These are phyloP conservation scores for Drosophila pallidifrons DNA, from an alignment of 1,140 invertebrate genomes.

Conservation along the genomic window DNA sequence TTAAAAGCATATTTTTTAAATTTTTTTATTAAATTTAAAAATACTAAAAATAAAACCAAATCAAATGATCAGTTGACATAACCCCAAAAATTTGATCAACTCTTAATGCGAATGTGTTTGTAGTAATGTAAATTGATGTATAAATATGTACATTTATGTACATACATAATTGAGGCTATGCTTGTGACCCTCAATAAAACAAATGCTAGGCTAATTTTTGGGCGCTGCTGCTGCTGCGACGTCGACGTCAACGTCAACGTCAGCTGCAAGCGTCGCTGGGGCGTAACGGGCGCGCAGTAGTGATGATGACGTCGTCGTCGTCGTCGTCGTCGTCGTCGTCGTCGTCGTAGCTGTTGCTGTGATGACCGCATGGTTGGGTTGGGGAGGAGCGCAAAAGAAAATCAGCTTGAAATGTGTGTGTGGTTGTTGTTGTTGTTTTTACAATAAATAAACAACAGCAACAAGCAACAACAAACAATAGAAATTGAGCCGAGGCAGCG, in stretches of 20 bases:
- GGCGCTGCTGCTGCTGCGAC: conserved; percentile 44
- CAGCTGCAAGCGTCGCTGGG: conserved; percentile 50
- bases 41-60: too few relatives aligned
- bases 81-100: conserved; percentile 33
- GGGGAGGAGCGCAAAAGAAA: conserved; percentile 3
- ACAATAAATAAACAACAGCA: conserved; percentile 29
- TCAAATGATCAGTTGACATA: conserved; percentile 18
- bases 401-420: conserved; percentile 6
- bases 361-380: conserved; percentile 60
- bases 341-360: conserved; percentile 11
- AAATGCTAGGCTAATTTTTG: conserved; percentile 51
- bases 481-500: conserved; percentile 30
- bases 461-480: conserved; percentile 28
- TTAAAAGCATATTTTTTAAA: too few relatives aligned
- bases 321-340: conserved; percentile 53
- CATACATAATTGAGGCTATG: conserved; percentile 29
- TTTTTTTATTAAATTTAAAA: too few relatives aligned
- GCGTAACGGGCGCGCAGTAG: conserved; percentile 64
- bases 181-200: conserved; percentile 40
- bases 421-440: background rate
- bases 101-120: background rate
- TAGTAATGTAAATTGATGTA: conserved; percentile 5
- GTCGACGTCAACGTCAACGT: conserved; percentile 25
- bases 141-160: background rate
- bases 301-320: conserved; percentile 71